phyloP scores from a whole-genome alignment of 2,888 invertebrate genomes.

The Osmoderma eremita region DNA sequence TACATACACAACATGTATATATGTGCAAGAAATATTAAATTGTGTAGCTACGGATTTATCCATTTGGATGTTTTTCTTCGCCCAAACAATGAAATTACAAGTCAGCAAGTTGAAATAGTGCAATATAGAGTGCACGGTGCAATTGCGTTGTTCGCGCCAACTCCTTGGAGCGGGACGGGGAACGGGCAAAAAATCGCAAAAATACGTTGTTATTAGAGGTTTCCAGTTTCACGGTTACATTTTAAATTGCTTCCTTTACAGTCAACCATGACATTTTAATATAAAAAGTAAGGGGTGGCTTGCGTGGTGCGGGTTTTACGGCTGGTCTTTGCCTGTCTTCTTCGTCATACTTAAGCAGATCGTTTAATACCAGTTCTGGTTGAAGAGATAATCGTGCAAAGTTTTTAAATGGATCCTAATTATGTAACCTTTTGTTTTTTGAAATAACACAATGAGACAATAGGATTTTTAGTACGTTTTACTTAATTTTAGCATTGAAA shows the following conservation, averaged over 20 bases:
- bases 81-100: constrained; percentile 32
- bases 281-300: constrained; percentile 31
- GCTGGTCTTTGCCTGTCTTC: neutral
- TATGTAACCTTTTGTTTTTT: too few species aligned
- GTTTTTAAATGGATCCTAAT: too few species aligned
- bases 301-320: neutral
- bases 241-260: constrained; percentile 44
- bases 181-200: constrained; percentile 27
- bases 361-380: too few species aligned
- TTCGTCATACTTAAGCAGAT: too few species aligned
- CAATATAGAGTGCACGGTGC: neutral
- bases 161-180: constrained; percentile 21
- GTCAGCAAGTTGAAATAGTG: constrained; percentile 20
- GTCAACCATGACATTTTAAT: constrained; percentile 43
- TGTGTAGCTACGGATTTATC: neutral
- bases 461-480: too few species aligned
- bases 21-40: neutral
- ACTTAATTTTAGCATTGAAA: too few species aligned
- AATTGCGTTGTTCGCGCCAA: constrained; percentile 11
- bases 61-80: neutral
- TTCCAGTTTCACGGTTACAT: constrained; percentile 39
- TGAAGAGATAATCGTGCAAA: too few species aligned
- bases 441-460: too few species aligned
- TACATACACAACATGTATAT: neutral
- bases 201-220: constrained; percentile 35